Evolutionary conservation across 1,140 invertebrate species (phyloP), one percentile per base, ranked within the genome.

Genomic region (Danaus melanippus): DNA sequence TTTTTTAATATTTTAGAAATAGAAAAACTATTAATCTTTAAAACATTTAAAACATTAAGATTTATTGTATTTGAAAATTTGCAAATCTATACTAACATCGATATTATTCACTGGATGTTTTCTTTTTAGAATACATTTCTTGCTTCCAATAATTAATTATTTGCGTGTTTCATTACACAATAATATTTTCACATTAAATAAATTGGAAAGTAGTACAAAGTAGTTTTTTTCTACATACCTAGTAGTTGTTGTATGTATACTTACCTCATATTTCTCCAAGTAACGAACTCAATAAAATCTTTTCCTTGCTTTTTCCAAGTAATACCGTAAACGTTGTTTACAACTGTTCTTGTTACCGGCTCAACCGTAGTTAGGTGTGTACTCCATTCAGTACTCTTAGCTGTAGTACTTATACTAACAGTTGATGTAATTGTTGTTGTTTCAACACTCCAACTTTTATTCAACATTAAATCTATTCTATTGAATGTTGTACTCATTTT

Each of bases 301-400:
- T 83, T 84, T 11, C 86, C 85, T 59, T 88, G 78, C 60, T 88
- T 88, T 65, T 76, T 82, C 87, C 87, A 88, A 47, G 66, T 61
- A 54, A 88, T 63, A 39, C 82, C 89, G 62, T 78, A 88, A 50
- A 86, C 64, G 64, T 86, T 89, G 64, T 87, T 85, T 60, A 83
- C 79, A 46, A 87, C 68, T n/a, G 81, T 75, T 58, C 76, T 76
- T n/a, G 63, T 74, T n/a, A 74, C 83, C 21, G 88, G 76, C 56
- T 77, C 72, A 11, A 75, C 65, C 58, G 86, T 87, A 42, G 87
- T 75, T 42, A 71, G 52, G 43, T 71, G 68, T 57, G 75, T 82
- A 12, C 77, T 75, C 10, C 57, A 54, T 57, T 82, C 70, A 52
- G 71, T 58, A 54, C 71, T 87, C 63, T 83, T 75, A 53, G 69